A percentile compares a stretch with the other conserved stretches of the same genome.
Conservation (phyloP, 30 jellyfish, hydroid and myxozoan genomes). For the Aurelia sp. region DNA sequence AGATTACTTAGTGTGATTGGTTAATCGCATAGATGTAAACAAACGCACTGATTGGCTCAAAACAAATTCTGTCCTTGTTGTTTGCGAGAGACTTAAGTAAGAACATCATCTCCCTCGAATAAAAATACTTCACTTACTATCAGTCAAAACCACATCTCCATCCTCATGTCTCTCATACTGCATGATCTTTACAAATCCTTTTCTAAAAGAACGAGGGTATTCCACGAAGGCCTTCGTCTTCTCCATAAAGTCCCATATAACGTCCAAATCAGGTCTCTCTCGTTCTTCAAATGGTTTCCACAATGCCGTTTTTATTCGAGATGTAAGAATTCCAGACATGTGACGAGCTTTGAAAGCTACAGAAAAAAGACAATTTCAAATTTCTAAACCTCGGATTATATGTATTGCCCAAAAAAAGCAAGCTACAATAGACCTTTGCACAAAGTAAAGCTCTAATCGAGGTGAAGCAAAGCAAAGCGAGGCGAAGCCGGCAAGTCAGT, state of each 20-base stretch:
- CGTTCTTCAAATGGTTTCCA: constrained; percentile 17
- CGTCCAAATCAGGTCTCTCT: constrained; percentile 2
- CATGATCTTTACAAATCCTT: not conserved
- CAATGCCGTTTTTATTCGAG: constrained; percentile 7
- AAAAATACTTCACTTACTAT: not conserved
- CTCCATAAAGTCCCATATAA: not conserved
- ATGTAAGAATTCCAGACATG: constrained; percentile 5
- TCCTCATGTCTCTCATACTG: constrained; percentile 3
- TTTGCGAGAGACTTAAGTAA: no score
- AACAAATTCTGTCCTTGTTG: no score
- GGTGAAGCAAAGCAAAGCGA: no score
- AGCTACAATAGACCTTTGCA: no score
- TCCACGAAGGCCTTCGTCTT: constrained; percentile 9
- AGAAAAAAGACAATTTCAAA: not conserved
- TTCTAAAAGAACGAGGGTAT: constrained; percentile 6
- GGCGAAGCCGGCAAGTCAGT: no score
- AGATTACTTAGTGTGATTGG: no score
- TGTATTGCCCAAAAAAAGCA: no score
- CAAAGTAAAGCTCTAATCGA: no score
- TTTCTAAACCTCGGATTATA: not conserved
- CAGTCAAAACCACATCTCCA: not conserved
- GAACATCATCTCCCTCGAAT: no score
- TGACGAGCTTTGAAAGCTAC: constrained; percentile 4
- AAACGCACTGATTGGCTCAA: no score
- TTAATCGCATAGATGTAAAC: no score